phyloP scores from a whole-genome alignment of 2,113 vertebrate species.

The Pseudorhombus dupliciocellatus region DNA sequence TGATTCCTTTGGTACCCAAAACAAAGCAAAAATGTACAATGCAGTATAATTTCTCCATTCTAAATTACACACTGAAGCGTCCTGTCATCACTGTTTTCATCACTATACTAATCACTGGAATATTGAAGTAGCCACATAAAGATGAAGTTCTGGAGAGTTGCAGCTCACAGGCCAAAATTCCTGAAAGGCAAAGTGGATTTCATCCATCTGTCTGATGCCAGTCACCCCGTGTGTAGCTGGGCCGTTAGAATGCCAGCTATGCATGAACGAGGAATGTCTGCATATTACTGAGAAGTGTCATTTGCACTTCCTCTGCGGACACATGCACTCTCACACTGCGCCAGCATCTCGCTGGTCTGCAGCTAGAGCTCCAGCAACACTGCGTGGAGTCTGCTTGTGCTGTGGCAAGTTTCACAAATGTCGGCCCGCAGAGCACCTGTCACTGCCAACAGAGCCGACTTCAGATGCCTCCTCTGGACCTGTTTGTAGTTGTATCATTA shows the following conservation, averaged over 20 bases:
- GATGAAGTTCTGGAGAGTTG: background rate
- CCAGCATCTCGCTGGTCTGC: constrained; percentile 20
- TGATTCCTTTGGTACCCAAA: background rate
- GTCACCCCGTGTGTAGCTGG: constrained; percentile 25
- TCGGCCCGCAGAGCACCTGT: constrained; percentile 49
- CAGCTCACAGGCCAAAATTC: constrained; percentile 10
- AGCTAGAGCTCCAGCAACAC: constrained; percentile 29
- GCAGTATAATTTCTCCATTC: background rate
- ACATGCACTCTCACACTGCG: constrained; percentile 9
- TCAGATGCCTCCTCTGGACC: constrained; percentile 26
- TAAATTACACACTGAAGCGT: background rate
- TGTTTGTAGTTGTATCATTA: constrained; percentile 44
- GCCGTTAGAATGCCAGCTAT: constrained; percentile 43
- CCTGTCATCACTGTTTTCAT: background rate
- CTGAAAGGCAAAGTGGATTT: constrained; percentile 2
- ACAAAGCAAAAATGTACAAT: background rate
- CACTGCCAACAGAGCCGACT: constrained; percentile 26
- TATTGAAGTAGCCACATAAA: background rate
- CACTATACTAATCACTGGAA: background rate
- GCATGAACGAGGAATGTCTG: constrained; percentile 41
- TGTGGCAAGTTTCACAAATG: constrained; percentile 48
- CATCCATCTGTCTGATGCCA: constrained; percentile 38
- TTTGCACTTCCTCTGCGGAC: constrained; percentile 34
- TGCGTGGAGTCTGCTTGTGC: constrained; percentile 23
- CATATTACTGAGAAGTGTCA: constrained; percentile 38